Evolutionary conservation across 2,888 invertebrate genomes (phyloP).

Genomic region (Clusia tigrina): DNA sequence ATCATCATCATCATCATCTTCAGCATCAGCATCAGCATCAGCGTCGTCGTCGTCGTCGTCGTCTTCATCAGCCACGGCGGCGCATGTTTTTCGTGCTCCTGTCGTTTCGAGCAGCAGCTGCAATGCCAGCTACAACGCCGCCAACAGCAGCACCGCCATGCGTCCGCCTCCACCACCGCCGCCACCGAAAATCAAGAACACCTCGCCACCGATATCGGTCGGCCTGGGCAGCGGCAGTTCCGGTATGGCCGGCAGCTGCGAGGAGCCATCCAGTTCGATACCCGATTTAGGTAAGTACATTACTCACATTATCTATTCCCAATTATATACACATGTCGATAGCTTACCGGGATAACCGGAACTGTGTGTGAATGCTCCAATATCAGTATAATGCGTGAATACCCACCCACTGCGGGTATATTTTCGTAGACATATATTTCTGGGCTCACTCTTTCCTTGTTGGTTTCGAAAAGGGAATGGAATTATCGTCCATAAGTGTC

Average conservation of each 20-base stretch:
- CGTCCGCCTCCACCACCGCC: slow-evolving; percentile 64
- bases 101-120: slow-evolving; percentile 61
- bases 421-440: no score
- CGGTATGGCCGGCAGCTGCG: slow-evolving; percentile 65
- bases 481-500: no score
- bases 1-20: slow-evolving; percentile 34
- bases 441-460: no score
- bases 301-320: not conserved
- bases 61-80: slow-evolving; percentile 30
- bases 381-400: no score
- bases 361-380: no score
- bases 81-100: slow-evolving; percentile 60
- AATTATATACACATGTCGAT: not conserved
- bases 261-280: slow-evolving; percentile 87
- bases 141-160: slow-evolving; percentile 55
- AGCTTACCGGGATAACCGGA: no score
- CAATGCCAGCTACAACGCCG: slow-evolving; percentile 23
- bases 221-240: slow-evolving; percentile 28
- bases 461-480: no score
- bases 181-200: slow-evolving; percentile 62
- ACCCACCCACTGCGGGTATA: not conserved
- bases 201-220: slow-evolving; percentile 40
- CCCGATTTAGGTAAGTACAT: slow-evolving; percentile 82
- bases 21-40: no score
- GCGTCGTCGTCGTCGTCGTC: slow-evolving; percentile 37